Evolutionary conservation across 2,113 vertebrate genomes (phyloP), one percentile per base, ranked within the genome.

Genomic region (Phaethornis superciliosus): DNA sequence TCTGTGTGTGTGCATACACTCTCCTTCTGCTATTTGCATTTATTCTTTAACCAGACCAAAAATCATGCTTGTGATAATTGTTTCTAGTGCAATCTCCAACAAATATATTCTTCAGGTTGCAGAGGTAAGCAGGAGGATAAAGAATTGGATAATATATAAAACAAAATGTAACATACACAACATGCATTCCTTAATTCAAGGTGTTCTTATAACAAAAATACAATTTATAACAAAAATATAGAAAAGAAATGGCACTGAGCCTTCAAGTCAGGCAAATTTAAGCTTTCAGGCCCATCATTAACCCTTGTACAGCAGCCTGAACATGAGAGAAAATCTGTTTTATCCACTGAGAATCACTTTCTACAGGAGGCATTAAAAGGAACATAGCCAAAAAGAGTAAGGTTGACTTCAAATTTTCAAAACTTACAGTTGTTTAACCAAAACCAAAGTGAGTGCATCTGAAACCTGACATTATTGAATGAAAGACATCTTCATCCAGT

Each of bases 1-100:
- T 68, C 21, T 52, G 80, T 4, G 1, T 4, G 1, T 32, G 2
- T 35, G 3, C 49, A 21, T 22, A 9, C 2, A n/a, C 5, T 68
- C 18, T 47, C 40, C 28, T 58, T 52, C 15, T 26, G 56, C 49
- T 63, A 69, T 56, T 20, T 42, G 30, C 4, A 1, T 82, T 89
- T 49, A 72, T 51, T 44, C 58, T 90, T 55, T 82, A 72, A 56
- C 4, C 15, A 78, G 30, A 37, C 5, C 19, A 68, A 70, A 87
- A 79, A 32, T 32, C 4, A 30, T 16, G 6, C 40, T 6, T 26
- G 3, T 6, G 15, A 51, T 51, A 32, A 35, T 40, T 81, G 8
- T 2, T 84, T 78, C 58, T n/a, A 86, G 15, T 12, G n/a, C 7
- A 46, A 17, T 63, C 8, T 9, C 37, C 54, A 76, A 78, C 2